Evolutionary conservation across 2,888 invertebrate genomes (phyloP).

Genomic region (Electrophaes corylata): DNA sequence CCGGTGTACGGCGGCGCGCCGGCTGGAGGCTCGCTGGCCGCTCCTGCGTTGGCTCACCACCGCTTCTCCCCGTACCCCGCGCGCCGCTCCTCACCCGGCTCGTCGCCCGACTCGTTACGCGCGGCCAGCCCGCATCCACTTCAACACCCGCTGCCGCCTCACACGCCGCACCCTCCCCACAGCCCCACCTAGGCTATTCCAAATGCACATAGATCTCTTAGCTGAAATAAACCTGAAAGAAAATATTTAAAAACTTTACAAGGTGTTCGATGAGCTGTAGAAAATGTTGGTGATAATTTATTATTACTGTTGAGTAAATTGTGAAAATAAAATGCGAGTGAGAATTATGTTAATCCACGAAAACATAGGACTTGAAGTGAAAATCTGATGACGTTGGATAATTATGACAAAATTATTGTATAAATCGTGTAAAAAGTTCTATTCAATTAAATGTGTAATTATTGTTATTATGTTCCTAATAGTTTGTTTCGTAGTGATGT

Average conservation of each 20-base stretch:
- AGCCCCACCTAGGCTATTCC: slow-evolving; percentile 73
- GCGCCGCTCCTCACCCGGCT: slow-evolving; percentile 77
- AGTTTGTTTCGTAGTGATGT: slow-evolving; percentile 69
- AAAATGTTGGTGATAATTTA: slow-evolving; percentile 6
- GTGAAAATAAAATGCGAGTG: background rate
- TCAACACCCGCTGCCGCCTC: slow-evolving; percentile 64
- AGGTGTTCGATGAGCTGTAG: slow-evolving; percentile 8
- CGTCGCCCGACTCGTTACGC: slow-evolving; percentile 86
- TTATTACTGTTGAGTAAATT: slow-evolving; percentile 6
- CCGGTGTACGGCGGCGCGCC: slow-evolving; percentile 77
- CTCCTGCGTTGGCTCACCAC: slow-evolving; percentile 78
- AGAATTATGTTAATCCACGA: slow-evolving; percentile 35
- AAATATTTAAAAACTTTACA: slow-evolving; percentile 1
- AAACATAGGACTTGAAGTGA: slow-evolving; percentile 19
- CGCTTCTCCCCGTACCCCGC: slow-evolving; percentile 86
- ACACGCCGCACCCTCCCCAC: slow-evolving; percentile 60
- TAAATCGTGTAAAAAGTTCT: slow-evolving; percentile 69
- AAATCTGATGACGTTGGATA: slow-evolving; percentile 7
- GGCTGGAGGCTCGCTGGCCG: slow-evolving; percentile 44
- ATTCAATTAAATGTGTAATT: slow-evolving; percentile 72
- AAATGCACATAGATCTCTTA: slow-evolving; percentile 50
- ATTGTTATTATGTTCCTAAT: slow-evolving; percentile 82
- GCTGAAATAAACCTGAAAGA: background rate
- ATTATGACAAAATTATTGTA: slow-evolving; percentile 38
- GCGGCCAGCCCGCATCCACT: slow-evolving; percentile 75